Evolutionary conservation across 1,140 invertebrate species (phyloP).

Genomic region (Argopecten irradians): DNA sequence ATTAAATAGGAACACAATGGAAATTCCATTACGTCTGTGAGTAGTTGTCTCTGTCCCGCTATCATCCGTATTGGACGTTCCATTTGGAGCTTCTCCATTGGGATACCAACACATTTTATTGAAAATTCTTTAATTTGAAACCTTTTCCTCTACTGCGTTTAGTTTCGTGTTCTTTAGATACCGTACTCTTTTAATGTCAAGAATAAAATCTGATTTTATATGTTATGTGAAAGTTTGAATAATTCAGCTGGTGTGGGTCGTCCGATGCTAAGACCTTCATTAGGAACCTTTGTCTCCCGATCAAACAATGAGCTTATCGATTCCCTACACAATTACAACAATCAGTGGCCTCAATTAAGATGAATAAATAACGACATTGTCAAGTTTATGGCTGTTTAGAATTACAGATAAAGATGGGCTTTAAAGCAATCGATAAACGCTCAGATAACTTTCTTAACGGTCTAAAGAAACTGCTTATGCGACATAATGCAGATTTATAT

Average conservation of each 20-base stretch:
- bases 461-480: background rate
- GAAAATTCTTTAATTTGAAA: constrained; percentile 9
- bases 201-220: background rate
- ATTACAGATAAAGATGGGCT: background rate
- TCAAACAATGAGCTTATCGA: background rate
- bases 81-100: background rate
- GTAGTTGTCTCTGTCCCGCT: background rate
- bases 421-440: background rate
- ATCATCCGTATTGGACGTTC: background rate
- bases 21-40: background rate
- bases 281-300: background rate
- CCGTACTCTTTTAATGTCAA: background rate
- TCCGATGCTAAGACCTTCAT: background rate
- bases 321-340: background rate
- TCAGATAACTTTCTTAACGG: background rate
- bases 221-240: background rate
- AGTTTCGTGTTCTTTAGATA: background rate
- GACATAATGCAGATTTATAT: too few species aligned
- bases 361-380: background rate
- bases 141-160: background rate
- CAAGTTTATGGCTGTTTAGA: background rate
- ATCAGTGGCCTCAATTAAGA: background rate
- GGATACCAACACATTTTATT: background rate
- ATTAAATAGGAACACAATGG: background rate
- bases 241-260: background rate